A percentile compares a stretch with the other conserved stretches of the same genome.
These are phyloP conservation scores for Ptychadena robeensis DNA, from an alignment of 2,797 vertebrate species.

Conservation along the genomic window DNA sequence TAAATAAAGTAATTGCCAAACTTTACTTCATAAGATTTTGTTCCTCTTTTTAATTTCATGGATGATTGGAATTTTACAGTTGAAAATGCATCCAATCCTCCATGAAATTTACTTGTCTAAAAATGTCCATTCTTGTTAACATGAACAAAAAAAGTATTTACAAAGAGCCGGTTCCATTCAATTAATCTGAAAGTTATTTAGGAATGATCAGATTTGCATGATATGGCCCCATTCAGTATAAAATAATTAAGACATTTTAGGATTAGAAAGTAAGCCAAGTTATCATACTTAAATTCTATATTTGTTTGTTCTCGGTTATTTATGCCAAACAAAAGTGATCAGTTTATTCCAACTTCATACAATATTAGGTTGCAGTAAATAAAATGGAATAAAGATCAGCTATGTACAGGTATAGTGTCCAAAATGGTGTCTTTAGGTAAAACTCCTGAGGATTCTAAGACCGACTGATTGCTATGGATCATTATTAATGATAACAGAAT, in stretches of 20 bases:
- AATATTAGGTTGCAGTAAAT: neutral
- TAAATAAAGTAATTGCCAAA: conserved; percentile 62
- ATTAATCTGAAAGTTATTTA: conserved; percentile 66
- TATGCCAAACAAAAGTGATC: neutral
- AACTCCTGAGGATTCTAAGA: too few relatives aligned
- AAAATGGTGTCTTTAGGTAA: too few relatives aligned
- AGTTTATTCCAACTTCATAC: too few relatives aligned
- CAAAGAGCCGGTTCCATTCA: conserved; percentile 65
- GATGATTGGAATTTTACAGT: conserved; percentile 66
- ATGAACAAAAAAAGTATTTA: conserved; percentile 65
- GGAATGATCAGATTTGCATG: conserved; percentile 55
- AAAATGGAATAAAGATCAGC: too few relatives aligned
- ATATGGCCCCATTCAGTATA: neutral
- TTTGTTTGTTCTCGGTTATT: neutral
- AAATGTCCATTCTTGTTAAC: conserved; percentile 67
- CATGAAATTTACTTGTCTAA: conserved; percentile 72
- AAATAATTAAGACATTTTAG: neutral
- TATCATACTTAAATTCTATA: neutral
- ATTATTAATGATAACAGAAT: too few relatives aligned
- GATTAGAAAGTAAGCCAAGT: neutral
- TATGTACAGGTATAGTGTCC: too few relatives aligned
- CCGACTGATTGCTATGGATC: too few relatives aligned
- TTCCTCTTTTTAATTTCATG: conserved; percentile 70
- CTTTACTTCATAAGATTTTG: conserved; percentile 53
- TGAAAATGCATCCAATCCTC: conserved; percentile 68